Evolutionary conservation across 2,888 invertebrate species (phyloP).

Genomic region (Himalopsyche tibetana): DNA sequence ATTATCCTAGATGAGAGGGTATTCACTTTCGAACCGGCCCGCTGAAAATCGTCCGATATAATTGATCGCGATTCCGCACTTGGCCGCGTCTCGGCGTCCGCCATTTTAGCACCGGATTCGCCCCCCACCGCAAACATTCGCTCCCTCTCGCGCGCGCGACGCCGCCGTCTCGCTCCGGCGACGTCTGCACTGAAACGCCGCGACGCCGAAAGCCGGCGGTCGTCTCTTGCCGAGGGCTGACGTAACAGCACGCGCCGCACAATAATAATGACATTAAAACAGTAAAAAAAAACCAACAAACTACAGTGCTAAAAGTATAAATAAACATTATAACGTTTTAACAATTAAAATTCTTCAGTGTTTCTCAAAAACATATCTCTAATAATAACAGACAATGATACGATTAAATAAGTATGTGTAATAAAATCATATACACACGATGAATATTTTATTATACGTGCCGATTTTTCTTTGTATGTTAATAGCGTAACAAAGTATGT

Average conservation of each 20-base stretch:
- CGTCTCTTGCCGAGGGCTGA: background rate
- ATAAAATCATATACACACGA: no score
- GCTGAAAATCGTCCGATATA: no score
- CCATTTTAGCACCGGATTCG: background rate
- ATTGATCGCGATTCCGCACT: background rate
- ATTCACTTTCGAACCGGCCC: no score
- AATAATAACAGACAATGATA: no score
- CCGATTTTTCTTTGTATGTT: background rate
- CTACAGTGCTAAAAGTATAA: background rate
- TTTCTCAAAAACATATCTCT: no score
- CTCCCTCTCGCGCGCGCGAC: constrained; percentile 50
- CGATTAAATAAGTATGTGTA: no score
- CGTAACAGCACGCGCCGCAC: background rate
- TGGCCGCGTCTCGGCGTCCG: constrained; percentile 5
- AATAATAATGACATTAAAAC: constrained; percentile 7
- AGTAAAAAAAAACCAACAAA: no score
- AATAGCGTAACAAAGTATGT: background rate
- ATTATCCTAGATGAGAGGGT: no score
- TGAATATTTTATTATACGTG: no score
- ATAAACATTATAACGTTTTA: no score
- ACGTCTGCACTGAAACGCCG: constrained; percentile 67
- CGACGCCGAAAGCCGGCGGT: constrained; percentile 62
- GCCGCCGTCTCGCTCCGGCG: constrained; percentile 60
- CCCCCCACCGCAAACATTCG: background rate
- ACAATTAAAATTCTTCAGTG: no score